Evolutionary conservation across 2,113 vertebrate genomes (phyloP).

Genomic region (Echinops telfairi): DNA sequence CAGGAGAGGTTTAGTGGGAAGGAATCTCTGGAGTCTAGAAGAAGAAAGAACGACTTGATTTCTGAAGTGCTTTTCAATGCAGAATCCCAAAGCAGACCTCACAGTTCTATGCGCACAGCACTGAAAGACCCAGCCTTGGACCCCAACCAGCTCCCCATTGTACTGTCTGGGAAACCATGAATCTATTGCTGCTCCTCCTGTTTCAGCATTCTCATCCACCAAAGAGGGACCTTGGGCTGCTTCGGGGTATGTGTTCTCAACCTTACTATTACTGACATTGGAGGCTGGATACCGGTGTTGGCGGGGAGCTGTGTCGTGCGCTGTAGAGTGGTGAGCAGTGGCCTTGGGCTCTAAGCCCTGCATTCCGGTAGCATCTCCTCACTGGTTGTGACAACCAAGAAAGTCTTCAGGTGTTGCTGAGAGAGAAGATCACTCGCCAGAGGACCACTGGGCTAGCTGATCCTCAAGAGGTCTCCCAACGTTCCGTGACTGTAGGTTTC

Average conservation of each 20-base stretch:
- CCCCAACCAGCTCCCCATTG: no score
- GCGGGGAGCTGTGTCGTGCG: background rate
- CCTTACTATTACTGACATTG: background rate
- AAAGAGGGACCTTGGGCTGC: background rate
- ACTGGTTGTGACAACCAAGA: background rate
- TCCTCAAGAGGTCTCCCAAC: fast-evolving
- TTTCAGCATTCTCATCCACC: background rate
- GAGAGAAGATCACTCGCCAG: background rate
- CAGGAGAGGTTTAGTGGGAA: background rate
- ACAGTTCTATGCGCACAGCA: background rate
- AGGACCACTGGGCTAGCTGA: no score
- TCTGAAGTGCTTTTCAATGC: background rate
- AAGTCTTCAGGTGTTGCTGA: background rate
- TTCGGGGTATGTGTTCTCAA: background rate
- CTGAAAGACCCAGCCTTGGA: background rate
- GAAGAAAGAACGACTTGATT: background rate
- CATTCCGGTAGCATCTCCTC: background rate
- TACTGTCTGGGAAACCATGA: no score
- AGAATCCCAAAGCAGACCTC: background rate
- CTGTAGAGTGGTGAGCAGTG: no score
- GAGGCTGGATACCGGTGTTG: background rate
- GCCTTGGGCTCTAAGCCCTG: background rate
- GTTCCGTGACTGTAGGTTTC: background rate
- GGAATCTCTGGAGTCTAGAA: background rate
- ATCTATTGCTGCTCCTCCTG: fast-evolving